Evolutionary conservation across 2,888 invertebrate species (phyloP), one percentile per base, ranked within the genome.

Genomic region (Cheilosia grossa): DNA sequence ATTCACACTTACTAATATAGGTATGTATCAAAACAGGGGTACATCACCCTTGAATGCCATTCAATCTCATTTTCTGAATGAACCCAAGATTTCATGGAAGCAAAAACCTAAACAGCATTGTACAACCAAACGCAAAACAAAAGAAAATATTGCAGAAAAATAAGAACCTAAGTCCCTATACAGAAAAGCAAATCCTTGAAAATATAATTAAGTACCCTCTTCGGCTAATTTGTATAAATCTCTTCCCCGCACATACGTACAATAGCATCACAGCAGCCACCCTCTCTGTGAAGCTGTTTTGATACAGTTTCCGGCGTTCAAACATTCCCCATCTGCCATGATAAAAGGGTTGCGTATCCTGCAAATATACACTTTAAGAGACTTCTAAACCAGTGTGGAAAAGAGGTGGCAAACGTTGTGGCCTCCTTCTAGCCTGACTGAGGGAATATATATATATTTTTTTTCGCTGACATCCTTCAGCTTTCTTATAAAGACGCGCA

Each of bases 191-290:
- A 79, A 83, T 79, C 66, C 70, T 80, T 80, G 30, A 67, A 80
- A 83, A 61, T 79, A 74, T 83, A 80, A 80, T 83, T 83, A 83
- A 83, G 83, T 80, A 75, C 59, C 80, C 74, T 83, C 83, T 70
- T 70, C 44, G 75, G 53, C 64, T 80, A 83, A 80, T 80, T 80
- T 83, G 64, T 83, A 70, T 74, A 72, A 83, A 59, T 80, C 74
- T 80, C 63, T 64, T 53, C 44, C 58, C 33, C 17, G 21, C 10
- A 37, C 13, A 37, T 13, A 37, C 37, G 13, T 37, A 64, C 40
- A 61, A 73, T 54, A 61, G 53, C 73, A 63, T 33, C 61, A 78
- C 27, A 51, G 42, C 24, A 44, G 42, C 53, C 61, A 40, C 13
- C 59, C 19, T 42, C 24, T 19, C 13, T 37, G 30, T 15, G 24